phyloP scores from a whole-genome alignment of 2,113 vertebrate species.

The Loxodonta africana region DNA sequence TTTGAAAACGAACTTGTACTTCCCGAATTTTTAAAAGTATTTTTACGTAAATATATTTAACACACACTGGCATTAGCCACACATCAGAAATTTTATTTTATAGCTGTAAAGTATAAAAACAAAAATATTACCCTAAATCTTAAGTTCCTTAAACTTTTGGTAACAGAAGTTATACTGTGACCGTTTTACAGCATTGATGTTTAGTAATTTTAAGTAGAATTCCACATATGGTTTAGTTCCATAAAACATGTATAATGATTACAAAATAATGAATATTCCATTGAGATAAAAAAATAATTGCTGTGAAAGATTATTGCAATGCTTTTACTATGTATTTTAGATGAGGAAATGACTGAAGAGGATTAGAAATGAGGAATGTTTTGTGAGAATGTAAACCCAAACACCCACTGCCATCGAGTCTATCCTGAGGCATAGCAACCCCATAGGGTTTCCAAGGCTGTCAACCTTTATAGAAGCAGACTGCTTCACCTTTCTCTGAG shows the following conservation, averaged over 20 bases:
- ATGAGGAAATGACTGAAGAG: not conserved
- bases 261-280: not conserved
- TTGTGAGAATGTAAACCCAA: not conserved
- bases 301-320: not conserved
- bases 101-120: not conserved
- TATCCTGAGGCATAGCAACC: too few relatives aligned
- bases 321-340: not conserved
- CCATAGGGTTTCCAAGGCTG: too few relatives aligned
- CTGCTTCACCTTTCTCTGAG: too few relatives aligned
- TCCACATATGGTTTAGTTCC: not conserved
- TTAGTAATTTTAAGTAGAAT: not conserved
- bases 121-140: not conserved
- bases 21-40: too few relatives aligned
- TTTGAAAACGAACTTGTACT: not conserved
- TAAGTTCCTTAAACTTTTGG: not conserved
- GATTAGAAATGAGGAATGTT: not conserved
- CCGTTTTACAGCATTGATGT: not conserved
- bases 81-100: not conserved
- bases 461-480: too few relatives aligned
- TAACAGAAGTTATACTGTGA: not conserved
- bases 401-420: too few relatives aligned
- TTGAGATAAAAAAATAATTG: not conserved
- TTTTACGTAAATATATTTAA: not conserved
- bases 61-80: not conserved
- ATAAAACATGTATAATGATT: not conserved